Base-by-base conservation (phyloP, 2,113 vertebrate species). In the Forbesichthys papilliferus region DNA sequence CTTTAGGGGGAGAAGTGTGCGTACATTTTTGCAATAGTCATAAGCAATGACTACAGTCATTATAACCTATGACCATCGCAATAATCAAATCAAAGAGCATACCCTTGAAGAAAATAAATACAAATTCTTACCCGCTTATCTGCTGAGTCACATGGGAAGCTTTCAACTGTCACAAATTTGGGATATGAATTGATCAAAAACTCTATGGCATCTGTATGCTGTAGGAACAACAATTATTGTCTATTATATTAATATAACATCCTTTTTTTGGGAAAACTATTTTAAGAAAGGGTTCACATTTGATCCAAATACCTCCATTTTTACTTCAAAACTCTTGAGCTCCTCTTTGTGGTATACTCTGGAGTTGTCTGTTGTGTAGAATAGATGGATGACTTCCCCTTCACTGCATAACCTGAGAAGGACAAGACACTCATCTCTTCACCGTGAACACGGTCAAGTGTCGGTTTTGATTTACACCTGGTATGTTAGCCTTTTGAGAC, bases 321-420 rank as follows among this genome's bases (percentile, higher is more conserved):
- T 89, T 57, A 99, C 90, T 91, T 97, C 95, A 59, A 97, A 88
- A 82, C 88, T 95, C 89, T 96, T 96, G 75, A 87, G 92, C 68
- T 95, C 95, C 79, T 95, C 96, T 88, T 96, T 93, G 88, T 98
- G 98, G 87, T 98, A 99, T 55, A 95, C 93, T 80, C 97, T 93
- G 34, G 96, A 96, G 86, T 99, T 99, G 78, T 97, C 95, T 10
- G 93, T 93, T 0, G 94, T 95, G 81, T 98, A 94, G 87, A 94
- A 96, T 27, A 99, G 90, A 78, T 93, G 84, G 61, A 97, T 87
- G 0, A 80, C 79, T 4, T 92, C 93, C 71, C 95, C 95, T 64
- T 98, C 94, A 6, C 95, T 96, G 88, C 95, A 96, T 72, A 99
- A 80, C 66, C 93, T 94, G 78, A 27, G 5, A n/a, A 11, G 34